Evolutionary conservation across 1,140 invertebrate species (phyloP), one percentile per base, ranked within the genome.

Genomic region (Hydropsyche tenuis): DNA sequence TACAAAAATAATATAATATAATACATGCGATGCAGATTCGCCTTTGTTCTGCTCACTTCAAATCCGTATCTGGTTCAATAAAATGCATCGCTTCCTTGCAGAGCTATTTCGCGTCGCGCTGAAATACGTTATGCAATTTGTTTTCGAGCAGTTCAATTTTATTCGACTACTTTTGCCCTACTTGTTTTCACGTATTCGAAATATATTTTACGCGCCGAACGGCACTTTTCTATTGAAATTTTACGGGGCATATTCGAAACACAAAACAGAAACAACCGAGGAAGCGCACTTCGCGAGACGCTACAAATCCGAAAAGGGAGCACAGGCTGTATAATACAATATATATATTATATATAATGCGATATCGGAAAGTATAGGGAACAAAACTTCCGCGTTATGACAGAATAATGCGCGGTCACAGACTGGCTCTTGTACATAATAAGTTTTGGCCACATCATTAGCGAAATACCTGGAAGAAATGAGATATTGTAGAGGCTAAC

Each of bases 81-180:
- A 51, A 65, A 64, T 73, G 71, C 62, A 66, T 45, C 20, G 69
- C 56, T 53, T 72, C 65, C 53, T 45, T 45, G 64, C 30, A 42
- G 37, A 11, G 56, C 60, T 66, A 48, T 46, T 65, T 74, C 25
- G 22, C 66, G n/a, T n/a, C 20, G 46, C 30, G 42, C 45, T 42
- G 43, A 56, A 75, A 72, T 75, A 72, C 74, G 74, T 72, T 75
- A 72, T 72, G 63, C 74, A 51, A 72, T 72, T 75, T 75, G 69
- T 72, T 75, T 66, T 68, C 48, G 5, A 66, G 64, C 65, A 37
- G 68, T 75, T 72, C 69, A 66, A 72, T 71, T 75, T 72, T 72
- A 72, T 75, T 72, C 45, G 27, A 45, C 51, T 66, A 73, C 42
- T 68, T 25, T 56, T 37, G 68, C 42, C 25, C 48, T 27, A 56